phyloP scores from a whole-genome alignment of 2,888 invertebrate genomes.

The Brenthis ino region DNA sequence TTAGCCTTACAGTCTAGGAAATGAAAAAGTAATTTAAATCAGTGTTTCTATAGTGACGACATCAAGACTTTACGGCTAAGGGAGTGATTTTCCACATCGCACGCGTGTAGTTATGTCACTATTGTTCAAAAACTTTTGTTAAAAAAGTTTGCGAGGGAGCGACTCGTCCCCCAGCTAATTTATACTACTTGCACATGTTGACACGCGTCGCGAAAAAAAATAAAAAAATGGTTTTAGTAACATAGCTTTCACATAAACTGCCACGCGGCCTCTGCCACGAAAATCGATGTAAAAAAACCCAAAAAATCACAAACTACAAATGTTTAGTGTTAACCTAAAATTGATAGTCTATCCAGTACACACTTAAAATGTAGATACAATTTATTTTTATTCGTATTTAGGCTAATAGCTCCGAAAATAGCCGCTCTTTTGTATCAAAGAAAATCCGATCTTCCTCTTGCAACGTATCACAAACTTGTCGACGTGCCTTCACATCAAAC shows the following conservation, averaged over 20 bases:
- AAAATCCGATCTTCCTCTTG: conserved; percentile 35
- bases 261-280: conserved; percentile 51
- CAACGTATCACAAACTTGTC: conserved; percentile 40
- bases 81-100: conserved; percentile 75
- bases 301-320: background rate
- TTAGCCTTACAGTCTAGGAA: too few species aligned
- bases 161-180: conserved; percentile 77
- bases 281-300: background rate
- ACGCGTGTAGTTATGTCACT: conserved; percentile 73
- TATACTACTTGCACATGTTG: conserved; percentile 78
- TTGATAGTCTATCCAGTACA: conserved; percentile 51
- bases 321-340: conserved; percentile 47
- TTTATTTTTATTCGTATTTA: conserved; percentile 42
- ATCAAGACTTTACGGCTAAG: conserved; percentile 52
- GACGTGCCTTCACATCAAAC: conserved; percentile 41
- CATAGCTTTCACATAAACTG: conserved; percentile 71
- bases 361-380: conserved; percentile 8
- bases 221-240: conserved; percentile 67
- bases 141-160: conserved; percentile 76
- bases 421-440: conserved; percentile 47
- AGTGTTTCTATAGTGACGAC: conserved; percentile 39
- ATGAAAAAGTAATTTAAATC: background rate
- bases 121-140: conserved; percentile 78
- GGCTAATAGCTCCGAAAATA: conserved; percentile 62
- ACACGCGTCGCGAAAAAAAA: conserved; percentile 74